These are phyloP conservation scores for Cryptus viduatorius DNA, from an alignment of 2,888 invertebrate species.

Conservation along the genomic window DNA sequence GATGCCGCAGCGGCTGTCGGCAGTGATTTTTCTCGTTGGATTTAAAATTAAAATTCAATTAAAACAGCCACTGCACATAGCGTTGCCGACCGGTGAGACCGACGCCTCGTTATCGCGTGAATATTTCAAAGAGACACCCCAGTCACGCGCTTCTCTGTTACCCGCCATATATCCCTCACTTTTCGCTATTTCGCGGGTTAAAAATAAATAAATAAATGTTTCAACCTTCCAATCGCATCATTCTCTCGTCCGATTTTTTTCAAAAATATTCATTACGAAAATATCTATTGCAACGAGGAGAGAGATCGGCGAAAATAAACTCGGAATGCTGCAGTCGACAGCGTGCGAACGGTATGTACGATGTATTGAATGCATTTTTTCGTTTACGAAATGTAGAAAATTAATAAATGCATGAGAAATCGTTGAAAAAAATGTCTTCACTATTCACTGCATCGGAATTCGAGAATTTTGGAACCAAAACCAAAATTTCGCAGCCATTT, in stretches of 20 bases:
- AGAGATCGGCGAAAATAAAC: background rate
- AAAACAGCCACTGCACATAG: conserved; percentile 53
- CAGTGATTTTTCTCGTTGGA: conserved; percentile 42
- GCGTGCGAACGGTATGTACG: background rate
- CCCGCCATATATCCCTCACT: background rate
- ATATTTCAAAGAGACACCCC: conserved; percentile 66
- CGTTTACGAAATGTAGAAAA: background rate
- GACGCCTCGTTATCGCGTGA: conserved; percentile 73
- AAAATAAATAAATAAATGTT: background rate
- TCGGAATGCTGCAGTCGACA: background rate
- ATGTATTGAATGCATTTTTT: background rate
- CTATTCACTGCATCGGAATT: too few species aligned
- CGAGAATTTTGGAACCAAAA: background rate
- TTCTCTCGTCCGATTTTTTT: background rate
- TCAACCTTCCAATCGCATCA: conserved; percentile 6
- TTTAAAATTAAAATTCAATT: conserved; percentile 76
- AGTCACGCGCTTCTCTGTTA: conserved; percentile 6
- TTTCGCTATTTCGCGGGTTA: background rate
- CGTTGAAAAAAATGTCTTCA: too few species aligned
- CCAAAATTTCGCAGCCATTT: background rate
- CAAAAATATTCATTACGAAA: conserved; percentile 1
- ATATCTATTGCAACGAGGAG: background rate
- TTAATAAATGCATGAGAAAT: background rate
- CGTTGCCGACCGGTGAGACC: conserved; percentile 43
- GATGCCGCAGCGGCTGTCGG: conserved; percentile 6